Base-by-base conservation (phyloP, 37 sponge, comb jelly and placozoan species). In the Aphrocallistes beatrix region DNA sequence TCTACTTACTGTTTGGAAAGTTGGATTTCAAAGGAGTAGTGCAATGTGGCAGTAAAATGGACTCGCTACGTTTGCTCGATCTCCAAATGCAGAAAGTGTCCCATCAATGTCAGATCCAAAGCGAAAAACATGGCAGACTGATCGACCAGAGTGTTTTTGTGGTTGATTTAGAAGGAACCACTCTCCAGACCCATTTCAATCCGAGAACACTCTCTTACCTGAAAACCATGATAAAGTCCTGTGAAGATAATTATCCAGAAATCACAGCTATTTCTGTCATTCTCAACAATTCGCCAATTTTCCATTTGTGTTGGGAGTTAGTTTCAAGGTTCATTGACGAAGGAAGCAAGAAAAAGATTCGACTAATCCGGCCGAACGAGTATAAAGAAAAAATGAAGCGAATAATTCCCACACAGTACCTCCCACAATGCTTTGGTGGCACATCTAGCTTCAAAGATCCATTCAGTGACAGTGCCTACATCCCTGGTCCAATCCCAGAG, bases 371-470 rank as follows among this genome's bases (percentile, higher is more conserved):
- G 3, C 21, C 8, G 21, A 60, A 28, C 75, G 75, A 60, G 21
- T 60, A 30, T 13, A 30, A 60, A 30, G 21, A 3, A 13, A 60
- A 60, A 28, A 8, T 60, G 75, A 60, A 6, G n/a, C 75, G 34
- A 19, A 25, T 19, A 3, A 60, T 60, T 25, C 6, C 75, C 10
- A 19, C 75, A 6, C 17, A 60, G 3, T 6, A 60, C 6, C 21
- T 60, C 28, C 75, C 75, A 60, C 75, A 60, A 13, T 60, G 75
- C 34, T 60, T 25, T 60, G 75, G 75, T 60, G 75, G 75, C 75
- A 60, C 75, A 32, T 19, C 75, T 30, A 19, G 32, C 34, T 13
- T 19, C 34, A 19, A 19, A 3, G 75, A 60, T 30, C 6, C 45
- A 42, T 42, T 42, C 45, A 42, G 10, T 6, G 45, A 42, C 45